Conservation (phyloP, 2,797 vertebrate species). For the Chiloscyllium punctatum region DNA sequence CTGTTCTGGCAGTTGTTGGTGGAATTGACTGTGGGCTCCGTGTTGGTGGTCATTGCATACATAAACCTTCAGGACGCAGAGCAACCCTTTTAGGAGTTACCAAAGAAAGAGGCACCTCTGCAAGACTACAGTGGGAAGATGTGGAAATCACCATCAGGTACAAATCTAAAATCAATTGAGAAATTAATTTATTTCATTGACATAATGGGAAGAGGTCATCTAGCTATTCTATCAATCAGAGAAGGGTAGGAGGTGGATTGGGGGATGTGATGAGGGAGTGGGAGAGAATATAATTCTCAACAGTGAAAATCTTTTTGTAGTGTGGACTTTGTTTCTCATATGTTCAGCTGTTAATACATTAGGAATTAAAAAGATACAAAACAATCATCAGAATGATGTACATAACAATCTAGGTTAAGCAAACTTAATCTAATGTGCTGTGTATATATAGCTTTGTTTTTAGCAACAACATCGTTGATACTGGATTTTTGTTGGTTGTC, state of each 20-base stretch:
- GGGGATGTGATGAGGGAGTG: background rate
- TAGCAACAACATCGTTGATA: background rate
- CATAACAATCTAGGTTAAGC: background rate
- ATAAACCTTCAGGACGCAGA: constrained; percentile 61
- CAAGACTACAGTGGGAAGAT: constrained; percentile 74
- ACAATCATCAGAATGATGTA: background rate
- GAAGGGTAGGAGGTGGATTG: background rate
- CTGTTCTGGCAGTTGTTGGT: constrained; percentile 66
- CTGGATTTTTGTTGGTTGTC: background rate
- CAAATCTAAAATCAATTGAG: constrained; percentile 40
- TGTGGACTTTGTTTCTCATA: background rate
- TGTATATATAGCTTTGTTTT: background rate
- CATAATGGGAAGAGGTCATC: too few relatives aligned
- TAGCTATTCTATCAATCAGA: background rate
- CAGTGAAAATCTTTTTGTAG: background rate
- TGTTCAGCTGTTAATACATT: background rate
- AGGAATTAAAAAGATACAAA: background rate
- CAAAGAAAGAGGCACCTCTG: constrained; percentile 64
- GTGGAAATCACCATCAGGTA: constrained; percentile 67
- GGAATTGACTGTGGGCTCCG: constrained; percentile 69
- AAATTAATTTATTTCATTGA: background rate
- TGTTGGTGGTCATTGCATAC: constrained; percentile 63
- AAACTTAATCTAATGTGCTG: background rate
- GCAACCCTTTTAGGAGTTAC: constrained; percentile 66
- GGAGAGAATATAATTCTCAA: background rate